Evolutionary conservation across 35 echinoderm and acorn worm genomes (phyloP).

Genomic region (Strongylocentrotus purpuratus): DNA sequence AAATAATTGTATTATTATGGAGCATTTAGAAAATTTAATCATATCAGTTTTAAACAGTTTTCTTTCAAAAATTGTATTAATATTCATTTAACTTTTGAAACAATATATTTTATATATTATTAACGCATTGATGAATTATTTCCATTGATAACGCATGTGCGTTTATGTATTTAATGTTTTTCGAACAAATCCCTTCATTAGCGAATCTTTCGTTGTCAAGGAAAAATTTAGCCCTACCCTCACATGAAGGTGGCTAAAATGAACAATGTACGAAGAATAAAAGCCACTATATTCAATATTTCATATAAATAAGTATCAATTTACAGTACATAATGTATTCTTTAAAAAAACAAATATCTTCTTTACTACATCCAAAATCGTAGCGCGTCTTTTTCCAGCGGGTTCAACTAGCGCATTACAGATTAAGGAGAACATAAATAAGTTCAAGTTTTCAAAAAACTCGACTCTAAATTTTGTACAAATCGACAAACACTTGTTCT

Average conservation of each 20-base stretch:
- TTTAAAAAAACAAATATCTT: conserved; percentile 29
- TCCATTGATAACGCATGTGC: not conserved
- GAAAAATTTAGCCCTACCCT: not conserved
- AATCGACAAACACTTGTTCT: conserved; percentile 32
- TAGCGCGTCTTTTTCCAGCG: not conserved
- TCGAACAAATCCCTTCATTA: not conserved
- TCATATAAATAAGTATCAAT: conserved; percentile 56
- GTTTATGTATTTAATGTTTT: not conserved
- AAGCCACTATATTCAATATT: conserved; percentile 49
- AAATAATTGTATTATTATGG: not conserved
- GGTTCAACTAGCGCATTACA: not conserved
- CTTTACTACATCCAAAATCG: not conserved
- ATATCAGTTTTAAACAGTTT: not conserved
- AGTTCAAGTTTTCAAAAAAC: conserved; percentile 36
- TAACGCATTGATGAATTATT: not conserved
- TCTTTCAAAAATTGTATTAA: not conserved
- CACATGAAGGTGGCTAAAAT: conserved; percentile 19
- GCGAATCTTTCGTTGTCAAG: not conserved
- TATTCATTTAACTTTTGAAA: too few relatives aligned
- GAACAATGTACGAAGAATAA: conserved; percentile 48
- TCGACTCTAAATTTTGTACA: conserved; percentile 47
- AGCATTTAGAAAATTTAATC: not conserved
- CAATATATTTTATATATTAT: not conserved
- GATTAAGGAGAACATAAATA: conserved; percentile 38
- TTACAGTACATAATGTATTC: conserved; percentile 42